A percentile compares a stretch with the other conserved stretches of the same genome.
Conservation (phyloP, 2,113 vertebrate species). For the Echinops telfairi region DNA sequence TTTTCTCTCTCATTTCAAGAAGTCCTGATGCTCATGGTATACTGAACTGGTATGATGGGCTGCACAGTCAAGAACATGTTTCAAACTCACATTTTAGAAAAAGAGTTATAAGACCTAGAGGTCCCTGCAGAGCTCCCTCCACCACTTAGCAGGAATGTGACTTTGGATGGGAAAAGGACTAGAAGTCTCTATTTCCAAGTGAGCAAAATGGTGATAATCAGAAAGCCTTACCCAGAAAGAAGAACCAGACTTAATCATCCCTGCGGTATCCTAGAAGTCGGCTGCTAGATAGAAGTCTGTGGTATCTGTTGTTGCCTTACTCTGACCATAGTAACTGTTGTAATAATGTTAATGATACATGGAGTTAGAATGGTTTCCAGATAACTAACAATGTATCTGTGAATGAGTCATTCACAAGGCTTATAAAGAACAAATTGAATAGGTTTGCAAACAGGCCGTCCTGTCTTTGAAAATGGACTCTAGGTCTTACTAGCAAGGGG, state of each 20-base stretch:
- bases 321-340: not conserved
- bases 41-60: not conserved
- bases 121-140: not conserved
- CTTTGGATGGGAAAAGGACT: not conserved
- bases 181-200: not conserved
- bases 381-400: not conserved
- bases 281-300: accelerated
- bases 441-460: not conserved
- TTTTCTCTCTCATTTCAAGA: not conserved
- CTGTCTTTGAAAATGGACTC: not conserved
- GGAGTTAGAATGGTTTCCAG: not conserved
- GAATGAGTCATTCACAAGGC: no score
- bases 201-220: not conserved
- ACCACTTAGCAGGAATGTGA: no score
- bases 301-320: not conserved
- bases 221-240: not conserved
- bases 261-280: not conserved
- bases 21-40: not conserved
- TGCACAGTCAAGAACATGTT: accelerated
- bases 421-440: not conserved
- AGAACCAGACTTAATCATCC: accelerated
- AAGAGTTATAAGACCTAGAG: accelerated
- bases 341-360: not conserved
- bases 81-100: not conserved
- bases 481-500: not conserved